phyloP scores from a whole-genome alignment of 2,888 invertebrate genomes.

The Altica lythri region DNA sequence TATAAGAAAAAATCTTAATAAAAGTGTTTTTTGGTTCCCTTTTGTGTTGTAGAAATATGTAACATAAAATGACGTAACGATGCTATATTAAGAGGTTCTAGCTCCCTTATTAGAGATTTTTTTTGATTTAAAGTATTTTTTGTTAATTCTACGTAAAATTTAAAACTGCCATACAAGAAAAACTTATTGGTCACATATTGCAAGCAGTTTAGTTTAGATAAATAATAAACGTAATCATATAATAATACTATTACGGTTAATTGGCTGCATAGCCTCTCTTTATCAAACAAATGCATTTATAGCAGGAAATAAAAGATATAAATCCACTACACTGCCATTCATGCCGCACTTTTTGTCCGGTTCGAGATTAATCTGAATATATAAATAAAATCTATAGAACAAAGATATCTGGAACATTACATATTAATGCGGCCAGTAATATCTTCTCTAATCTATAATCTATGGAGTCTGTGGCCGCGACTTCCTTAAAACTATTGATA shows the following conservation, averaged over 20 bases:
- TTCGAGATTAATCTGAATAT: slow-evolving; percentile 23
- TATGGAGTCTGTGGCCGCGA: neutral
- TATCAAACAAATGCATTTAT: slow-evolving; percentile 2
- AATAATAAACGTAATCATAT: neutral
- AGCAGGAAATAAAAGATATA: slow-evolving; percentile 33
- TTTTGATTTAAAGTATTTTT: too few relatives aligned
- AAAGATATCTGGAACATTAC: neutral
- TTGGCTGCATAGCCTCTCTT: neutral
- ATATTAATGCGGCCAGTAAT: neutral
- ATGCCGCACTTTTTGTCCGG: slow-evolving; percentile 22
- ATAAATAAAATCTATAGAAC: slow-evolving; percentile 7
- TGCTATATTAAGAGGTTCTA: too few relatives aligned
- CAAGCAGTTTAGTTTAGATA: too few relatives aligned
- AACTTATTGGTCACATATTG: neutral
- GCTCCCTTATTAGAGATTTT: too few relatives aligned
- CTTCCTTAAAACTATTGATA: neutral
- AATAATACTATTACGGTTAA: neutral
- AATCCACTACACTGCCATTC: slow-evolving; percentile 19
- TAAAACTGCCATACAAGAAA: neutral
- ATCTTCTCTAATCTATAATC: neutral
- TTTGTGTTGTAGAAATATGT: too few relatives aligned
- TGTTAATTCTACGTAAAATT: neutral
- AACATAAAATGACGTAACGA: too few relatives aligned
- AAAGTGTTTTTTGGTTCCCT: too few relatives aligned
- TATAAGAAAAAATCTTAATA: too few relatives aligned